Base-by-base conservation (phyloP, 2,797 vertebrate genomes). In the Lacerta viridis region DNA sequence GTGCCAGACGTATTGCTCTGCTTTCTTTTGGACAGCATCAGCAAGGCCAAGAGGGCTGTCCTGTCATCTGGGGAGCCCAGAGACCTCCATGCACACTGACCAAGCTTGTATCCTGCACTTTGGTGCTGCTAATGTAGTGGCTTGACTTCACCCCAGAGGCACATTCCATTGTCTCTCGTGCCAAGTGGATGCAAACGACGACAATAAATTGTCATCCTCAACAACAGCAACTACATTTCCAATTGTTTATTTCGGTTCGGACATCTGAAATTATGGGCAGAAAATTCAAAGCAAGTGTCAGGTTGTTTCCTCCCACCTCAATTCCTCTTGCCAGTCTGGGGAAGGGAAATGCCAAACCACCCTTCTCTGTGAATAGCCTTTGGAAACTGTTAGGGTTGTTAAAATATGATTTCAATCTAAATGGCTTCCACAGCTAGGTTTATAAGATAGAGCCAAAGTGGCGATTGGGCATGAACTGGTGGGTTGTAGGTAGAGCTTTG, bases 231-330 rank as follows among this genome's bases (percentile, higher is more conserved):
- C 33, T 33, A 33, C 55, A 0, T 68, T 88, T 90, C 43, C 8
- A 76, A 78, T 78, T 86, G 68, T 20, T 75, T 25, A 7, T 36
- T 74, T 94, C 87, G 87, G 5, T 0, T 55, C 17, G 23, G 7
- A 74, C n/a, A 39, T 41, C 20, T 83, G 83, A 83, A 23, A 86
- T 55, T 23, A 41, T 39, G 77, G 25, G 69, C 20, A 61, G 20
- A 61, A 61, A 61, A 23, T 13, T 59, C 76, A 39, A 55, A 86
- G 8, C 46, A 55, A 59, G 17, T 11, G 46, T 80, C 5, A 59
- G n/a, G 55, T 33, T 33, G 13, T 7, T 86, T 69, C 76, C 23
- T 27, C 9, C 64, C 4, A 18, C 4, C 27, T 20, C 13, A n/a
- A 3, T 74, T 18, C 10, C 10, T 17, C 13, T 68, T 39, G 33